These are phyloP conservation scores for Collichthys lucidus DNA, from an alignment of 2,113 vertebrate species.

Conservation along the genomic window DNA sequence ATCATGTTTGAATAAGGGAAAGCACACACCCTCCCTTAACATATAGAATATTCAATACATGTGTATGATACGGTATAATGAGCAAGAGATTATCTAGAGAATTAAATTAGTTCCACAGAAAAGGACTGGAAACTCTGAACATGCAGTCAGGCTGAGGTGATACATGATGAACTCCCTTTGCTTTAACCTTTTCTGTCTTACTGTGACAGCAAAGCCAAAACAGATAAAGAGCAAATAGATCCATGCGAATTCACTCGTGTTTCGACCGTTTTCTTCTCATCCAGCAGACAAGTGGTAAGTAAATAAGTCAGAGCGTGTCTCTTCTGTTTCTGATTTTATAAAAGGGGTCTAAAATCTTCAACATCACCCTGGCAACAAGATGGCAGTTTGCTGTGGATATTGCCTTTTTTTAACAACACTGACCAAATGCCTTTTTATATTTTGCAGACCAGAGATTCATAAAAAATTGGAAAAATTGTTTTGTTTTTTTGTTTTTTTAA, in stretches of 20 bases:
- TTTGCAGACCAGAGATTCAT: background rate
- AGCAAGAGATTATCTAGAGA: background rate
- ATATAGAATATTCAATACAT: background rate
- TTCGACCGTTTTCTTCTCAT: background rate
- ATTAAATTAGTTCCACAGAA: background rate
- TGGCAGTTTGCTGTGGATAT: background rate
- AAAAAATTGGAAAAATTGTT: background rate
- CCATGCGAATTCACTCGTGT: background rate
- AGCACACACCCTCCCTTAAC: background rate
- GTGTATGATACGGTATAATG: background rate
- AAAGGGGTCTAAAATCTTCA: background rate
- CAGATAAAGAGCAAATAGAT: background rate
- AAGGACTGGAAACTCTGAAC: background rate
- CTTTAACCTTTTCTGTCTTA: background rate
- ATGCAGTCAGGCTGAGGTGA: background rate
- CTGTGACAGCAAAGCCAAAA: background rate
- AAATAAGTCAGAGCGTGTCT: background rate
- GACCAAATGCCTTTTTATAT: background rate
- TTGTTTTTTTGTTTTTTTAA: background rate
- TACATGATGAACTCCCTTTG: background rate
- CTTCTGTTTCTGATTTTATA: background rate
- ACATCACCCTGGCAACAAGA: conserved; percentile 34
- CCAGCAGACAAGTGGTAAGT: background rate
- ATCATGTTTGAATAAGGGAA: background rate
- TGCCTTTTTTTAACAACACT: background rate